Evolutionary conservation across 2,888 invertebrate species (phyloP).

Genomic region (Drepanosiphum platanoidis): DNA sequence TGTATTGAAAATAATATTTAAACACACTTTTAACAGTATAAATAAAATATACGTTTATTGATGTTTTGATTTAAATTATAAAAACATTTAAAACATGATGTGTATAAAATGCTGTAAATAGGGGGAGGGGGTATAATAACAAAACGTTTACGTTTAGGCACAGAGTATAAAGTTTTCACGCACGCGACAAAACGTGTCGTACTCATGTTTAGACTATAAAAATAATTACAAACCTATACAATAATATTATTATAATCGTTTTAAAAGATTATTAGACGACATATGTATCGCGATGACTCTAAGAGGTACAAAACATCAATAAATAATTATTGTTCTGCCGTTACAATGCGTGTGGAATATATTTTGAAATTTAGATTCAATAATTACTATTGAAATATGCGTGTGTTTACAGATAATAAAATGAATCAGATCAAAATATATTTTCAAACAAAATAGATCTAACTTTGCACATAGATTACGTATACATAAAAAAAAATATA

Average conservation of each 20-base stretch:
- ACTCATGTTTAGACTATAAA: neutral
- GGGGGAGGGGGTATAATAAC: too few species aligned
- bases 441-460: constrained; percentile 20
- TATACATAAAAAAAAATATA: constrained; percentile 18
- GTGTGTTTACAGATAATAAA: neutral
- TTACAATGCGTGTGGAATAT: neutral
- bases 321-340: neutral
- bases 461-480: constrained; percentile 17
- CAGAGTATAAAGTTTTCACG: neutral
- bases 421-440: constrained; percentile 47
- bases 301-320: neutral
- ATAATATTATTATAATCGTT: neutral
- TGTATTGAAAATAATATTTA: neutral
- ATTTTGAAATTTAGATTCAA: neutral
- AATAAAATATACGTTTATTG: neutral
- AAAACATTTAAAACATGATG: constrained; percentile 4
- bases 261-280: neutral
- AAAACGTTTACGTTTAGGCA: neutral
- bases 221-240: neutral
- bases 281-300: neutral
- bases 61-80: constrained; percentile 16
- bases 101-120: neutral
- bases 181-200: neutral
- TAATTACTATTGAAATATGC: neutral
- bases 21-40: neutral